Percentiles rank a stretch among this genome's conserved stretches.
phyloP scores from a whole-genome alignment of 2,888 invertebrate species.

The Smittia aterrima region DNA sequence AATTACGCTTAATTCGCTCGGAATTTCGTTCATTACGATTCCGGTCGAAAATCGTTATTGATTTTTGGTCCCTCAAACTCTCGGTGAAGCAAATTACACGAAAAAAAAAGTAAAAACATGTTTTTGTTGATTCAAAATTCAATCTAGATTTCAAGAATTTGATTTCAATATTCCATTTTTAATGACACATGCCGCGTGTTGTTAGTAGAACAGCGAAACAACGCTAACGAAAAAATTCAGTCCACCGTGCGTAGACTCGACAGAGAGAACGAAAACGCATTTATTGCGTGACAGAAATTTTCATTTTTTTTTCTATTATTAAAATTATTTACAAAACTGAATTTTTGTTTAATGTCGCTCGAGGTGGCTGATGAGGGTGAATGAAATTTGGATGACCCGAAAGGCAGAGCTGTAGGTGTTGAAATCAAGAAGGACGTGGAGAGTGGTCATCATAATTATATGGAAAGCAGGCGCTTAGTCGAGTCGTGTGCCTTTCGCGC shows the following conservation, averaged over 20 bases:
- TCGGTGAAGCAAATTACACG: not conserved
- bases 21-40: not conserved
- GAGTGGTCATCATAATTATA: not conserved
- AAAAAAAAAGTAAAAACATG: not conserved
- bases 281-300: conserved; percentile 38
- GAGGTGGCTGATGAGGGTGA: not conserved
- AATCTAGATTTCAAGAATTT: conserved; percentile 35
- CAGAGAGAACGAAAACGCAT: conserved; percentile 22
- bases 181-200: conserved; percentile 30
- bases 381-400: conserved; percentile 22
- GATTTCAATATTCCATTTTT: conserved; percentile 38
- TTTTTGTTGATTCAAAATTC: conserved; percentile 30
- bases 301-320: conserved; percentile 3
- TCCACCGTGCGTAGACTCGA: not conserved
- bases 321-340: conserved; percentile 38
- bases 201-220: not conserved
- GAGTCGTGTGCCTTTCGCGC: not conserved
- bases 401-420: not conserved
- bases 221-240: not conserved
- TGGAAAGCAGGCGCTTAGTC: not conserved
- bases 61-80: not conserved
- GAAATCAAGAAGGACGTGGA: not conserved
- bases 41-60: not conserved
- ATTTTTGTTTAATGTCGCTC: not conserved
- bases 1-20: conserved; percentile 14